phyloP scores from a whole-genome alignment of 2,113 vertebrate genomes.

The Rhinolophus sinicus region DNA sequence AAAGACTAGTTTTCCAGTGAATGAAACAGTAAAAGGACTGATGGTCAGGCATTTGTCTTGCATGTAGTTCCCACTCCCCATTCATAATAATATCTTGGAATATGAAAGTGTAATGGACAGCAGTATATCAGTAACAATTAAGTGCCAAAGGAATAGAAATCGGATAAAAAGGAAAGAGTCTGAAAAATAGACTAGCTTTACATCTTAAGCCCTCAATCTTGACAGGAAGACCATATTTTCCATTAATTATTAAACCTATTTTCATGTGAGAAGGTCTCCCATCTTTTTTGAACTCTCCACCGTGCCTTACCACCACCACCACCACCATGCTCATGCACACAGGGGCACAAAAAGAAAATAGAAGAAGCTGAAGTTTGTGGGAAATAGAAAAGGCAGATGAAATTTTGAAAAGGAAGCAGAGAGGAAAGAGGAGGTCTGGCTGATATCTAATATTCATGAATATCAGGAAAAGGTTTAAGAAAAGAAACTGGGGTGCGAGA shows the following conservation, averaged over 20 bases:
- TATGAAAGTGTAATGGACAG: neutral
- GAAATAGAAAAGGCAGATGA: neutral
- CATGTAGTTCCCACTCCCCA: neutral
- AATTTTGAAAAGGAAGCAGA: neutral
- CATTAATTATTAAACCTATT: neutral
- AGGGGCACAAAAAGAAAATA: neutral
- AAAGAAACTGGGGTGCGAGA: neutral
- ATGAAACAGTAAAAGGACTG: slow-evolving; percentile 13
- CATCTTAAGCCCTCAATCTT: neutral
- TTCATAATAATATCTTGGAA: neutral
- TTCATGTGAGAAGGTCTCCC: neutral
- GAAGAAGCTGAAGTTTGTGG: neutral
- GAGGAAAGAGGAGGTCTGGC: neutral
- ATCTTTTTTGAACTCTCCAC: neutral
- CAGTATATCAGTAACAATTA: neutral
- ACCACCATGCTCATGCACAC: no score
- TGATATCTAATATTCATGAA: neutral
- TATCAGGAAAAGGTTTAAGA: neutral
- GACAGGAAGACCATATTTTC: neutral
- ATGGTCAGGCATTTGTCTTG: slow-evolving; percentile 3
- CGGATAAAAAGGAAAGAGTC: slow-evolving; percentile 50
- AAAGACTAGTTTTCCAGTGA: slow-evolving; percentile 3
- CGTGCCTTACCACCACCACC: accelerated
- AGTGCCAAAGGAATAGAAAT: slow-evolving; percentile 33
- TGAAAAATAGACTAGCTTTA: neutral